Evolutionary conservation across 2,888 invertebrate genomes (phyloP).

Genomic region (Mayetiola destructor): DNA sequence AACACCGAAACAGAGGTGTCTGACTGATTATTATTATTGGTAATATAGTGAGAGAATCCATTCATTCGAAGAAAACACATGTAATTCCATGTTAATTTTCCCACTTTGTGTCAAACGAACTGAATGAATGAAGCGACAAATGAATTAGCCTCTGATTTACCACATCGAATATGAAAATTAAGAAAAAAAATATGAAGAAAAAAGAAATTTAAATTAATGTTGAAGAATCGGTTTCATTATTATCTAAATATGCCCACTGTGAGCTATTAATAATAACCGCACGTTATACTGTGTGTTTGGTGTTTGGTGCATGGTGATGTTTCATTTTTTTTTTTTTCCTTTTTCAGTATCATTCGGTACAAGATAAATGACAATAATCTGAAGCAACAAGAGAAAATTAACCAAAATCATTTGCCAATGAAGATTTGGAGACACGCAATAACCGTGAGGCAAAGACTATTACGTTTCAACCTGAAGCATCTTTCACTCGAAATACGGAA

Average conservation of each 20-base stretch:
- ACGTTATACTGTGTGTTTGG: neutral
- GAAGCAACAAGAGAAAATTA: conserved; percentile 6
- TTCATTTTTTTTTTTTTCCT: too few species aligned
- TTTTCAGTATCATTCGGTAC: too few species aligned
- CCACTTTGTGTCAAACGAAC: neutral
- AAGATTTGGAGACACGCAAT: neutral
- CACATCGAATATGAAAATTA: neutral
- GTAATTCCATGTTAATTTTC: neutral
- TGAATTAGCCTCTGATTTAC: neutral
- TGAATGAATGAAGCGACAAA: neutral
- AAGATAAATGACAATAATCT: conserved; percentile 6
- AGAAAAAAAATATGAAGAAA: neutral
- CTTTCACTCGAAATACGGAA: too few species aligned
- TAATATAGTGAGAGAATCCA: neutral
- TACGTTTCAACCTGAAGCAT: too few species aligned
- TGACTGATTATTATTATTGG: neutral
- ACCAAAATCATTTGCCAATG: neutral
- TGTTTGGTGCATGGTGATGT: too few species aligned
- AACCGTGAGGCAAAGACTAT: too few species aligned
- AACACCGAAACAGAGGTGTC: neutral
- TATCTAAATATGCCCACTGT: conserved; percentile 11
- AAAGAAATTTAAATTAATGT: too few species aligned
- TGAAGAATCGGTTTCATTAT: too few species aligned
- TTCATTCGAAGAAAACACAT: neutral
- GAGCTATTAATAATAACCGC: conserved; percentile 11